Evolutionary conservation across 2,797 vertebrate species (phyloP), one percentile per base, ranked within the genome.

Genomic region (Antennarius maculatus): DNA sequence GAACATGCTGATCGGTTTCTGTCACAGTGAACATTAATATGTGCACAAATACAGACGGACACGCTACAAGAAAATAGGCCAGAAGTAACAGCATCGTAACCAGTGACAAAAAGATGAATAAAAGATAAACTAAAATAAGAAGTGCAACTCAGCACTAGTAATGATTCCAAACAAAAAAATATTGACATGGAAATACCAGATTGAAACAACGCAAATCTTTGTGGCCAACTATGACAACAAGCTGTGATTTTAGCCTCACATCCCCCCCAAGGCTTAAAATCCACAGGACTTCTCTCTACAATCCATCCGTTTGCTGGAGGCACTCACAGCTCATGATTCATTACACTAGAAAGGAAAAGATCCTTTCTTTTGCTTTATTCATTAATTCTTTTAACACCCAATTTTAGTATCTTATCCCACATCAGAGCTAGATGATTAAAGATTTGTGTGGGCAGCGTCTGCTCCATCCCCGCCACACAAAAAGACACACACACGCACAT

Each of bases 261-360:
- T 12, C 23, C 2, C 58, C 9, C 27, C 58, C 3, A 6, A 49
- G 51, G 17, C 23, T 56, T 49, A 10, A 55, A 72, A 66, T 51
- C 61, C 67, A 70, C 69, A 53, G 71, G 69, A 81, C 66, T 50
- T 48, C 48, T 60, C 53, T 65, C 17, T 69, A 46, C 68, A 67
- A 73, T 41, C 63, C n/a, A 43, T 6, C 54, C 16, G 12, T 8
- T 41, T 3, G 7, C 12, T 41, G 39, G 5, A 17, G 16, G 47
- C 2, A n/a, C 46, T 77, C 54, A 78, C 54, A 50, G 41, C 13
- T 34, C 1, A 15, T 76, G 74, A 89, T 17, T 81, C 47, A 79
- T 65, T 6, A 42, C 27, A 16, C 23, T 27, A 10, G 2, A 58
- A 34, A 61, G 12, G 16, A 43, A 50, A 34, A 43, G 5, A 51